Percentiles rank a stretch among this genome's conserved stretches.
phyloP scores from a whole-genome alignment of 92 coral and sea anemone genomes.

The Zoanthus sansibaricus region DNA sequence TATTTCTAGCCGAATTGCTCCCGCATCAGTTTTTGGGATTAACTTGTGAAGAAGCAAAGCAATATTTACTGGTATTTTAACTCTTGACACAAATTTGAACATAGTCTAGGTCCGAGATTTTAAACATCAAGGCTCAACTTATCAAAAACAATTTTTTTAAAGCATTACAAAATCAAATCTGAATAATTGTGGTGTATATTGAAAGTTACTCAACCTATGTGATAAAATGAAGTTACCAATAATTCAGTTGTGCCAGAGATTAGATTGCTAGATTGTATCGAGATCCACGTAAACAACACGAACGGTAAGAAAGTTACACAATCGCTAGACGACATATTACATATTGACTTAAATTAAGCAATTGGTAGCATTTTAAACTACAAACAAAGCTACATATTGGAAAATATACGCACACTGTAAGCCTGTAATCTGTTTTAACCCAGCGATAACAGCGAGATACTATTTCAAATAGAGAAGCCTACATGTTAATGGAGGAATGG shows the following conservation, averaged over 20 bases:
- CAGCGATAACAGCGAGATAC: conserved; percentile 28
- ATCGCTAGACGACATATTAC: conserved; percentile 1
- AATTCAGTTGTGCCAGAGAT: conserved; percentile 14
- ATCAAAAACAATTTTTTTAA: not conserved
- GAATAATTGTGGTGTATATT: not conserved
- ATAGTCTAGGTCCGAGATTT: too few species aligned
- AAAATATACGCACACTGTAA: not conserved
- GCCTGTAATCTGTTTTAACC: conserved; percentile 1
- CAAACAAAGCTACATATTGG: conserved; percentile 20
- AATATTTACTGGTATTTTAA: too few species aligned
- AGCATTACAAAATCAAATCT: conserved; percentile 11
- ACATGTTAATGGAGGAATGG: conserved; percentile 9
- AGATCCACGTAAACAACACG: conserved; percentile 27
- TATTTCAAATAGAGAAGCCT: conserved; percentile 40
- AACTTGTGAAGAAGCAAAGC: too few species aligned
- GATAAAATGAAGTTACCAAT: conserved; percentile 2
- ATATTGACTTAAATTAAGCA: conserved; percentile 7
- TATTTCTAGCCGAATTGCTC: not conserved
- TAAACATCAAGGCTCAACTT: not conserved
- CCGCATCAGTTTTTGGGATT: not conserved
- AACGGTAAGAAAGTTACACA: conserved; percentile 6
- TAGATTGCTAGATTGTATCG: conserved; percentile 4
- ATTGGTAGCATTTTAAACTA: not conserved
- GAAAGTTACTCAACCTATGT: not conserved
- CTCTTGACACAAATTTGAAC: too few species aligned